Evolutionary conservation across 2,113 vertebrate genomes (phyloP).

Genomic region (Leuciscus idus): DNA sequence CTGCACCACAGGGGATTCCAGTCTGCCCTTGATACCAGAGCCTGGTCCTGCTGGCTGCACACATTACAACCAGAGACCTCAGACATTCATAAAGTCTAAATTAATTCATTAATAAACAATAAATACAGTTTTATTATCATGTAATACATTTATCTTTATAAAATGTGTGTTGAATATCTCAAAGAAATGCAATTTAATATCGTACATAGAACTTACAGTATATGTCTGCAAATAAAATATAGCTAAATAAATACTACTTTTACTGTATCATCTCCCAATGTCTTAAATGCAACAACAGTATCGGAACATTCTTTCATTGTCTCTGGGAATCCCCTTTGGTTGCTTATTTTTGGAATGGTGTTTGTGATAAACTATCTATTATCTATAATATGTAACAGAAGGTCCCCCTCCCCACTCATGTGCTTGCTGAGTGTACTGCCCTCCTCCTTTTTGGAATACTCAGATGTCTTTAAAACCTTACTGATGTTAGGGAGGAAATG

Average conservation of each 20-base stretch:
- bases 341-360: background rate
- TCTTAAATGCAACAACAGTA: constrained; percentile 5
- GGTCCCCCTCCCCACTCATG: background rate
- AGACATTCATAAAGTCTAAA: background rate
- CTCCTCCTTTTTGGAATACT: background rate
- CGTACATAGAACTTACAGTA: constrained; percentile 3
- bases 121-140: too few relatives aligned
- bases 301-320: background rate
- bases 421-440: background rate
- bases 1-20: constrained; percentile 89
- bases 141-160: background rate
- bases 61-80: background rate
- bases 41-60: constrained; percentile 88
- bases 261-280: background rate
- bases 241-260: too few relatives aligned
- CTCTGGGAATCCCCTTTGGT: background rate
- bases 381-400: background rate
- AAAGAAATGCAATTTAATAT: constrained; percentile 13
- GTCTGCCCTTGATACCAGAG: constrained; percentile 84
- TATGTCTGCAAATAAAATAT: background rate
- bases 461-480: too few relatives aligned
- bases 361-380: background rate
- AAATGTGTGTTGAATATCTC: background rate
- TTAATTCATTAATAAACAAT: too few relatives aligned
- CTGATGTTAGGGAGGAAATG: too few relatives aligned